A percentile compares a stretch with the other conserved stretches of the same genome.
Evolutionary conservation across 2,888 invertebrate species (phyloP).

Genomic region (Antheraea yamamai): DNA sequence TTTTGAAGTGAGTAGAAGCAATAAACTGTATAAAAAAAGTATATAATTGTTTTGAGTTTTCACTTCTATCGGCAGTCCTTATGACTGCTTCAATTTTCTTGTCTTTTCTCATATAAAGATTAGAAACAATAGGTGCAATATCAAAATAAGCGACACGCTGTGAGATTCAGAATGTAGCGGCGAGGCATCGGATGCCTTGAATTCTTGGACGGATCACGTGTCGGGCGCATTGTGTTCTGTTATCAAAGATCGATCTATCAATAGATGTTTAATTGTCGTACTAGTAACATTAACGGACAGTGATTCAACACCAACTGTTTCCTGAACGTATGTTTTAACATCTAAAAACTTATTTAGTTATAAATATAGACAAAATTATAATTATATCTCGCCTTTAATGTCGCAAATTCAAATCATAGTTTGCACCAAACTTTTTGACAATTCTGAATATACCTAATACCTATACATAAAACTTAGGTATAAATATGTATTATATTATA

Average conservation of each 20-base stretch:
- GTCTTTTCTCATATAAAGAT: background rate
- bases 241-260: constrained; percentile 22
- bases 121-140: background rate
- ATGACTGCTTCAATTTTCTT: background rate
- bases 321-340: background rate
- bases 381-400: no score
- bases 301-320: background rate
- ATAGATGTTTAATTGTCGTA: constrained; percentile 12
- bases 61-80: no score
- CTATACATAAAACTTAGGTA: no score
- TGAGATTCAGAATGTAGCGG: background rate
- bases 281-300: background rate
- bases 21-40: no score
- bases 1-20: no score
- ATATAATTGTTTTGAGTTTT: no score
- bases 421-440: no score
- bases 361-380: no score
- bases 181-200: constrained; percentile 14
- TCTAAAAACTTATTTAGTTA: background rate
- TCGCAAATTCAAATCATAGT: no score
- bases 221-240: constrained; percentile 16
- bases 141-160: constrained; percentile 8
- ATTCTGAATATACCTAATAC: no score
- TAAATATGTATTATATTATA: no score
- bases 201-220: constrained; percentile 15